These are phyloP conservation scores for Cynaeus angustus DNA, from an alignment of 2,888 invertebrate species.

Conservation along the genomic window DNA sequence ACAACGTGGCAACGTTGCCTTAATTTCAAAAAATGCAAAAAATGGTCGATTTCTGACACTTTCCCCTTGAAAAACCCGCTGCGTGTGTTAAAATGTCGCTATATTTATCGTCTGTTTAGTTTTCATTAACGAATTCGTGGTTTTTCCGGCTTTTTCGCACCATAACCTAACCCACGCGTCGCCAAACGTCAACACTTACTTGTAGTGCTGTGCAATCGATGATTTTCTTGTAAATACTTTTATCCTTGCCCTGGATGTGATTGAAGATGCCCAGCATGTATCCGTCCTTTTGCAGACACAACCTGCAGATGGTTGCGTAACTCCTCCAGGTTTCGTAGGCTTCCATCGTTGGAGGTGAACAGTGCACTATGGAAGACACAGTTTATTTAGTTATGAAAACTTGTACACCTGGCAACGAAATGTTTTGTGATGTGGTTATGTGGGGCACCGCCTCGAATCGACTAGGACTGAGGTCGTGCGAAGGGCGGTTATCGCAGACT, in stretches of 20 bases:
- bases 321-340: slow-evolving; percentile 72
- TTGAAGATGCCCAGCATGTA: slow-evolving; percentile 79
- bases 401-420: slow-evolving; percentile 56
- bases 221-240: slow-evolving; percentile 71
- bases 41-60: slow-evolving; percentile 33
- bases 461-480: slow-evolving; percentile 70
- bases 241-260: slow-evolving; percentile 71
- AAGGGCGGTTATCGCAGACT: slow-evolving; percentile 69
- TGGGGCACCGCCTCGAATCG: slow-evolving; percentile 73
- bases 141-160: not conserved
- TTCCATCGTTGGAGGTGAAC: slow-evolving; percentile 57
- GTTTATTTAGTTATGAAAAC: slow-evolving; percentile 20
- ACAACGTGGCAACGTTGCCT: slow-evolving; percentile 27
- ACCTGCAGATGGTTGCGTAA: slow-evolving; percentile 79
- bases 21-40: slow-evolving; percentile 9
- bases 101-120: too few species aligned
- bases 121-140: too few species aligned
- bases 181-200: slow-evolving; percentile 61
- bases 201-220: slow-evolving; percentile 71
- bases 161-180: slow-evolving; percentile 12
- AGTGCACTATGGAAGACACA: slow-evolving; percentile 23
- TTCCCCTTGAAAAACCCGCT: slow-evolving; percentile 1
- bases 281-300: slow-evolving; percentile 79
- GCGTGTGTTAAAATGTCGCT: too few species aligned
- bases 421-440: slow-evolving; percentile 55